Percentiles rank a stretch among this genome's conserved stretches.
Evolutionary conservation across 2,888 invertebrate genomes (phyloP).

Genomic region (Priapulus caudatus): DNA sequence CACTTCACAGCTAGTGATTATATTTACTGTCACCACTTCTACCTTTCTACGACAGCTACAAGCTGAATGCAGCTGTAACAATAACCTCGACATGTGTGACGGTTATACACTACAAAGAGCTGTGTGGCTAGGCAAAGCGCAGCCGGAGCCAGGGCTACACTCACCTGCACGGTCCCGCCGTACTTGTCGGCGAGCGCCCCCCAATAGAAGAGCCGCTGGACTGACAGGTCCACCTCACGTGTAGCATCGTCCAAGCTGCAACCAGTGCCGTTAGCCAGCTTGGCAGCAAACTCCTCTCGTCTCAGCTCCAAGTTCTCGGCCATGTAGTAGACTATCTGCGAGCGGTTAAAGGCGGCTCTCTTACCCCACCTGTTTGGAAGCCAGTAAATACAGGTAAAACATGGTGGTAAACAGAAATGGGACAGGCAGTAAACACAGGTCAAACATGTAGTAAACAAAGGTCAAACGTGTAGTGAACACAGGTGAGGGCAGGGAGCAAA

Average conservation of each 20-base stretch:
- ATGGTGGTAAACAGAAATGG: background rate
- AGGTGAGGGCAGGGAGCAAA: too few species aligned
- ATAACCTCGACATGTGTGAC: too few species aligned
- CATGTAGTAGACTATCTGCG: constrained; percentile 41
- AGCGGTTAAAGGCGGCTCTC: constrained; percentile 37
- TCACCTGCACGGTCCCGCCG: constrained; percentile 38
- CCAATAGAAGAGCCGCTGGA: constrained; percentile 40
- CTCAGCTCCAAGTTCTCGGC: constrained; percentile 39
- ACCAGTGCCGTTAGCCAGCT: constrained; percentile 32
- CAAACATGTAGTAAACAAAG: constrained; percentile 4
- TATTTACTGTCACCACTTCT: too few species aligned
- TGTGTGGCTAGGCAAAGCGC: too few species aligned
- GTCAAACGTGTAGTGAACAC: background rate
- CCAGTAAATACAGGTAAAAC: too few species aligned
- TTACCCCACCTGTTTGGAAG: constrained; percentile 36
- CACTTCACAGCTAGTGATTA: too few species aligned
- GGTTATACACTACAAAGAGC: too few species aligned
- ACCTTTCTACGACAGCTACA: too few species aligned
- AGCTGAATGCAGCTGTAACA: too few species aligned
- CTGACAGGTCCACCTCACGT: constrained; percentile 32
- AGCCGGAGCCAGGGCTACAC: too few species aligned
- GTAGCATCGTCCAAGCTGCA: constrained; percentile 23
- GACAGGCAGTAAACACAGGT: constrained; percentile 4
- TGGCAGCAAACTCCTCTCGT: constrained; percentile 30
- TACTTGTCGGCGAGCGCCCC: constrained; percentile 40